Evolutionary conservation across 2,888 invertebrate species (phyloP).

Genomic region (Mesodorylaimus sp.): DNA sequence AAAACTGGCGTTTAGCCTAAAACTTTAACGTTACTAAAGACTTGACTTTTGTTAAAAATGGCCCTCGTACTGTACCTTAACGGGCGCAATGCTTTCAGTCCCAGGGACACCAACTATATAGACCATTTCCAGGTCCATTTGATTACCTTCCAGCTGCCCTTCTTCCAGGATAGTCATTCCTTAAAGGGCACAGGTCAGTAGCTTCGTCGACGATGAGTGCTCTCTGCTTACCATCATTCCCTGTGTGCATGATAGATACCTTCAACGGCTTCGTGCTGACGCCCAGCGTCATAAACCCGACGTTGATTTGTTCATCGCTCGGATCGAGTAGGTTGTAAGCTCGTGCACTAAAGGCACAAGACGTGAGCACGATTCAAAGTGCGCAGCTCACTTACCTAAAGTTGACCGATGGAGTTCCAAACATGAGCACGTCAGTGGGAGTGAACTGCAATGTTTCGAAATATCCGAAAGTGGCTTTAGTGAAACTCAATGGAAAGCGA

Average conservation of each 20-base stretch:
- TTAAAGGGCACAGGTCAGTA: no score
- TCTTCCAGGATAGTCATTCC: no score
- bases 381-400: constrained; percentile 17
- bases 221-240: constrained; percentile 1
- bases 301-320: background rate
- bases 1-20: background rate
- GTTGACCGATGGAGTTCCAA: constrained; percentile 27
- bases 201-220: no score
- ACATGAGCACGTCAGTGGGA: constrained; percentile 27
- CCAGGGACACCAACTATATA: no score
- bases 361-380: no score
- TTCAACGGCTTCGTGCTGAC: background rate
- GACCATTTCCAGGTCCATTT: no score
- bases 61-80: no score
- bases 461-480: constrained; percentile 17
- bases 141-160: no score
- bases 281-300: constrained; percentile 3
- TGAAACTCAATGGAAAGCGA: constrained; percentile 25
- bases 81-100: no score
- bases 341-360: background rate
- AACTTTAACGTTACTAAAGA: no score
- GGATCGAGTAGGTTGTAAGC: background rate
- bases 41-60: no score
- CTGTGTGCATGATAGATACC: background rate
- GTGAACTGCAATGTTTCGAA: constrained; percentile 24